Conservation (phyloP, 2,888 invertebrate genomes). For the Acrobasis repandana region DNA sequence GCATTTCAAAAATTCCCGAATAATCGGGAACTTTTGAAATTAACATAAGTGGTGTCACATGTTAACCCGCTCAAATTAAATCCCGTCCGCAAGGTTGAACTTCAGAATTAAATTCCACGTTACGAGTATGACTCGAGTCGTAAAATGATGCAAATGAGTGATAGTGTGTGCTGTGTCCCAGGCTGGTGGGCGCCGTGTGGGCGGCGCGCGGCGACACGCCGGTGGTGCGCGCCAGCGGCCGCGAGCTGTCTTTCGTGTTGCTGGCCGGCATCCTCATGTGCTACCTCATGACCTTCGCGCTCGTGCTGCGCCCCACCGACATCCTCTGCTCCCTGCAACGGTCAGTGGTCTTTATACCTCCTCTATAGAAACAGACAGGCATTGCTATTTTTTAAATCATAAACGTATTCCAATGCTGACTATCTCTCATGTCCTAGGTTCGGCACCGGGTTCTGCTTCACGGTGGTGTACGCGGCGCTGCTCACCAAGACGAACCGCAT, state of each 20-base stretch:
- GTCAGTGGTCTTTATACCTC: slow-evolving; percentile 61
- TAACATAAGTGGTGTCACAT: too few species aligned
- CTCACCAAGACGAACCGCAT: slow-evolving; percentile 99
- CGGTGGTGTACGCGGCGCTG: slow-evolving; percentile 97
- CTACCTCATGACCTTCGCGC: slow-evolving; percentile 95
- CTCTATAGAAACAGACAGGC: too few species aligned
- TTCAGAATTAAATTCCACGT: too few species aligned
- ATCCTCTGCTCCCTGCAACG: slow-evolving; percentile 94
- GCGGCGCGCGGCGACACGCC: slow-evolving; percentile 94
- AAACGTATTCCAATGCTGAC: too few species aligned
- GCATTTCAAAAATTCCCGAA: too few species aligned
- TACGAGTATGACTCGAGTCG: too few species aligned
- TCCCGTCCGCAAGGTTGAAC: too few species aligned
- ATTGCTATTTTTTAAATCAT: too few species aligned
- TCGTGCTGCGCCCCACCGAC: slow-evolving; percentile 93
- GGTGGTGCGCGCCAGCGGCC: slow-evolving; percentile 96
- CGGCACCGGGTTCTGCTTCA: slow-evolving; percentile 96
- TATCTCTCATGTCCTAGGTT: slow-evolving; percentile 78
- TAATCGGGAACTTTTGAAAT: too few species aligned
- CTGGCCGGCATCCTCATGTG: slow-evolving; percentile 94
- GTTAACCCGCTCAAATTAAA: too few species aligned
- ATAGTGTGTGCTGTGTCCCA: slow-evolving; percentile 32
- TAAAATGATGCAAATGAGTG: too few species aligned
- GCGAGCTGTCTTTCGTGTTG: slow-evolving; percentile 94
- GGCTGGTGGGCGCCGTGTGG: slow-evolving; percentile 89